Percentiles rank a stretch among this genome's conserved stretches.
phyloP scores from a whole-genome alignment of 2,113 vertebrate species.

The Brachypteracias leptosomus region DNA sequence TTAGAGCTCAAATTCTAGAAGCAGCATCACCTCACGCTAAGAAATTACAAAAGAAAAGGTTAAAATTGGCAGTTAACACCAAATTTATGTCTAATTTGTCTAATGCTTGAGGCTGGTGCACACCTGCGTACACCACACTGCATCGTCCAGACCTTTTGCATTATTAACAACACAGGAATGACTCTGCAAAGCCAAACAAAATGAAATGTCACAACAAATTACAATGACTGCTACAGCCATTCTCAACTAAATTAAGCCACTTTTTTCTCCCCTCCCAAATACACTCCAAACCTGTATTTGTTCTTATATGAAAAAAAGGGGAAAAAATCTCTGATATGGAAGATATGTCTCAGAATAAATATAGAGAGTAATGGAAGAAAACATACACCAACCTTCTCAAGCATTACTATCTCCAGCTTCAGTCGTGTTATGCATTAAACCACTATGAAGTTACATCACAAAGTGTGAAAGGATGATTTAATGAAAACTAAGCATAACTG shows the following conservation, averaged over 20 bases:
- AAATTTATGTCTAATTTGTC: constrained; percentile 35
- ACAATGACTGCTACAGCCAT: neutral
- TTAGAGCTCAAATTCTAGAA: neutral
- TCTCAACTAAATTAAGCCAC: neutral
- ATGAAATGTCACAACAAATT: constrained; percentile 56
- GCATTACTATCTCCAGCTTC: neutral
- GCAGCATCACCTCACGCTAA: neutral
- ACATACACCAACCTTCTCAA: neutral
- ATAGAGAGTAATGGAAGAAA: neutral
- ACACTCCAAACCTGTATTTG: neutral
- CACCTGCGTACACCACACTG: neutral
- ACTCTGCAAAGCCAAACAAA: constrained; percentile 35
- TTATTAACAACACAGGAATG: constrained; percentile 48
- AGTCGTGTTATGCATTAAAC: neutral
- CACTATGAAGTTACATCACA: neutral
- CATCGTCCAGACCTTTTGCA: constrained; percentile 1
- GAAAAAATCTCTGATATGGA: neutral
- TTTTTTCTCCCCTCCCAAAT: neutral
- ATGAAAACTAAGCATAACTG: constrained; percentile 15
- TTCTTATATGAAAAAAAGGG: neutral
- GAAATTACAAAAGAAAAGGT: constrained; percentile 22
- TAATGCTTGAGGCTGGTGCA: constrained; percentile 2
- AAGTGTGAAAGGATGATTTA: constrained; percentile 21
- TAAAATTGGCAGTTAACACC: constrained; percentile 18
- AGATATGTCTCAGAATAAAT: neutral